These are phyloP conservation scores for Tolypeutes matacus DNA, from an alignment of 2,797 vertebrate species.

Conservation along the genomic window DNA sequence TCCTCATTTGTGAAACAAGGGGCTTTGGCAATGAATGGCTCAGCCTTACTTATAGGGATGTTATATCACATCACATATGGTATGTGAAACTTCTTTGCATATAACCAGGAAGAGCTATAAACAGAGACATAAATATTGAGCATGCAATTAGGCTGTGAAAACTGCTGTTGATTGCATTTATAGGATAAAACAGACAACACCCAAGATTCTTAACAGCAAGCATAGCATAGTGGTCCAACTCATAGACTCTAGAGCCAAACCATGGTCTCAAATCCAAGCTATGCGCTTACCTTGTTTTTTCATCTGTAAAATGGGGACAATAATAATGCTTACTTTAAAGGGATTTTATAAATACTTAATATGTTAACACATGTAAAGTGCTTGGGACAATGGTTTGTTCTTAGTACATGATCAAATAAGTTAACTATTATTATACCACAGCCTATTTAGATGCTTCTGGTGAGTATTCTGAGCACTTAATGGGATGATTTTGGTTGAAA, in stretches of 20 bases:
- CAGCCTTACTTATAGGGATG: background rate
- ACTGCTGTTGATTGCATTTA: background rate
- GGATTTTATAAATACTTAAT: slow-evolving; percentile 7
- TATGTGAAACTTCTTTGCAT: background rate
- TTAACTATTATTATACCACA: background rate
- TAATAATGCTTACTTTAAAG: background rate
- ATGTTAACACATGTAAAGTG: background rate
- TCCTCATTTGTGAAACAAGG: background rate
- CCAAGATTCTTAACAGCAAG: background rate
- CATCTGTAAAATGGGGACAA: background rate
- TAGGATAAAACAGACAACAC: background rate
- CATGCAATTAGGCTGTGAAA: background rate
- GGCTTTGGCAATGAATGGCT: background rate
- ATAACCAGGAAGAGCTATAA: background rate
- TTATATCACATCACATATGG: background rate
- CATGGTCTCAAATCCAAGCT: background rate
- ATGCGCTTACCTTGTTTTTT: background rate
- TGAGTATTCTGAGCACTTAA: slow-evolving; percentile 20
- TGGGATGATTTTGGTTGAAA: slow-evolving; percentile 1
- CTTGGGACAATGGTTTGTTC: background rate
- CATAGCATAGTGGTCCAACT: background rate
- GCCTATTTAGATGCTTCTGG: background rate
- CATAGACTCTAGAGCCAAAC: background rate
- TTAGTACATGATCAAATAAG: background rate
- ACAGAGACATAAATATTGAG: slow-evolving; percentile 36